Evolutionary conservation across 2,113 vertebrate genomes (phyloP).

Genomic region (Uria lomvia): DNA sequence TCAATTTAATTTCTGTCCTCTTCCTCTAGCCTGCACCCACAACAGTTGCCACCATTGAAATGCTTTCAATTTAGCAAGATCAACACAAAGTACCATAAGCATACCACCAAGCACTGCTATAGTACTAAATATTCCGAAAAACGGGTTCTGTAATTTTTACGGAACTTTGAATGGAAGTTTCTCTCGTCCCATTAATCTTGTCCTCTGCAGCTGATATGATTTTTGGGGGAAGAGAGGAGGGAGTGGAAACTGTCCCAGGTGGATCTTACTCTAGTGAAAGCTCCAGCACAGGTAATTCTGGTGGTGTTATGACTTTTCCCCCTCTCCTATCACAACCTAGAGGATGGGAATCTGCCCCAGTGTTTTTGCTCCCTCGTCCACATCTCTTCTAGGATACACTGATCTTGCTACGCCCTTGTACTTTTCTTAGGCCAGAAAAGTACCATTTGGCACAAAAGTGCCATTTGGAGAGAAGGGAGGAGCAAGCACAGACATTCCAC

Average conservation of each 20-base stretch:
- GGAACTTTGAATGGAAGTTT: neutral
- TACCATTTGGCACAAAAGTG: too few relatives aligned
- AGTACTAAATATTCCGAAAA: neutral
- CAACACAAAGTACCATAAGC: neutral
- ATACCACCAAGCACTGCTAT: neutral
- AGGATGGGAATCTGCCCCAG: neutral
- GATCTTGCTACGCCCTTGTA: neutral
- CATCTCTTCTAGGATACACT: neutral
- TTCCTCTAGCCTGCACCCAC: neutral
- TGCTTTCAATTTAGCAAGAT: neutral
- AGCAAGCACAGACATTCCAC: neutral
- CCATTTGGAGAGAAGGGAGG: neutral
- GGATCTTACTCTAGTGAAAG: neutral
- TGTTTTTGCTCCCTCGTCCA: neutral
- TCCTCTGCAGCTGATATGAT: neutral
- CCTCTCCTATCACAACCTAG: neutral
- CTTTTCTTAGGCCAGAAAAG: neutral
- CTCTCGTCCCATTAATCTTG: neutral
- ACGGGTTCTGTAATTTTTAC: rapidly evolving
- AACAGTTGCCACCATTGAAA: neutral
- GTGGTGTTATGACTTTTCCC: neutral
- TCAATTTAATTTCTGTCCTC: neutral
- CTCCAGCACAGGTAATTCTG: neutral
- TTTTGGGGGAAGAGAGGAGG: neutral
- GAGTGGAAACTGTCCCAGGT: neutral